Evolutionary conservation across 2,113 vertebrate genomes (phyloP).

Genomic region (Pachyramphus minor): DNA sequence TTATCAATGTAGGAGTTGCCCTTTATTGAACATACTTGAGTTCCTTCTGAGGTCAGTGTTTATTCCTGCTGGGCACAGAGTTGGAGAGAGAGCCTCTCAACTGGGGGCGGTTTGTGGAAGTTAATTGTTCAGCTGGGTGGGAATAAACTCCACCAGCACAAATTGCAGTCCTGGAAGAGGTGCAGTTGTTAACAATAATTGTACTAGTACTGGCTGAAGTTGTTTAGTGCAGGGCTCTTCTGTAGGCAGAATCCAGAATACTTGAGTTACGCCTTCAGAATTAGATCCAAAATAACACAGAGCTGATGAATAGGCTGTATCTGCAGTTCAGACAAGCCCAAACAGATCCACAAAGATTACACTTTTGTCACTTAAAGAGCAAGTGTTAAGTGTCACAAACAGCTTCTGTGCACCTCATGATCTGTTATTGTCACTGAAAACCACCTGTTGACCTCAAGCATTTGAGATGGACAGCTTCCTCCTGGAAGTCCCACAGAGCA

Average conservation of each 20-base stretch:
- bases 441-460: neutral
- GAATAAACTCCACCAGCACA: neutral
- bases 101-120: accelerated
- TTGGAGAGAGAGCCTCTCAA: neutral
- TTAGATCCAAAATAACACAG: neutral
- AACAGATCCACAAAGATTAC: neutral
- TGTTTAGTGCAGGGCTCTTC: neutral
- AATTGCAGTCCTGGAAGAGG: neutral
- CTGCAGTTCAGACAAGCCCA: neutral
- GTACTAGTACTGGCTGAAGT: neutral
- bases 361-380: neutral
- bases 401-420: neutral
- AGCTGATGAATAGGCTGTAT: neutral
- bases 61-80: neutral
- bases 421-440: neutral
- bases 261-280: neutral
- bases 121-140: neutral
- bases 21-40: neutral
- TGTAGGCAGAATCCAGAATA: neutral
- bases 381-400: neutral
- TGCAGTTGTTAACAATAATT: neutral
- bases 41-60: neutral
- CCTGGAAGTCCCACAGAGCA: neutral
- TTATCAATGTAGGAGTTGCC: neutral
- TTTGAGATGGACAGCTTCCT: neutral